Base-by-base conservation (phyloP, 2,888 invertebrate species). In the Mythimna albipuncta region DNA sequence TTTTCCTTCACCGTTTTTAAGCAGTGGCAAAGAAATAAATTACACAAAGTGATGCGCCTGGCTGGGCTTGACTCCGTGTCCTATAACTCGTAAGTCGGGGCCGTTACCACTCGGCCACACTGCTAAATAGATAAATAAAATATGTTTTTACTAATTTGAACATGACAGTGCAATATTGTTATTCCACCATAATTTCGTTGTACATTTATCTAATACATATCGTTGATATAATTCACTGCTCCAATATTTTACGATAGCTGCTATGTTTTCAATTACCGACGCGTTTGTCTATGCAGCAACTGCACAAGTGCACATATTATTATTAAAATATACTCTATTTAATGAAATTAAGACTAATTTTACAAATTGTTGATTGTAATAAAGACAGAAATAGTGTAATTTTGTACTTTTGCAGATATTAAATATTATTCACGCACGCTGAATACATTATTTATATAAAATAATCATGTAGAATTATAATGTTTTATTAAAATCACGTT, bases 151-250 rank as follows among this genome's bases (percentile, higher is more conserved):
- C 16, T 57, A 52, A n/a, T 26, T 74, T 38, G 38, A 74, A 21
- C 6, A 21, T 61, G 13, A 54, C 16, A 50, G 59, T 66, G 62
- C 61, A 75, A 19, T 47, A 9, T 66, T 59, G 9, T 44, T 19
- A 55, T 21, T 54, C 10, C 47, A 47, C 52, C 26, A 1, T 50
- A 11, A 11, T 52, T 38, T 73, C 21, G n/a, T 63, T 2, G 44
- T 67, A 47, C 21, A 59, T 41, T 52, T 64, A 38, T 38, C 9
- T 38, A 64, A 26, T 47, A 64, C 76, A 76, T 55, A 69, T 69
- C 4, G 26, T 41, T 75, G 47, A 41, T 50, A 50, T 50, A 32
- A 75, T 41, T 69, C 47, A 64, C 41, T 19, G 21, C 19, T 19
- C 2, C 57, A 64, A 59, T 61, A 64, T 54, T 54, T 54, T 11